Evolutionary conservation across 30 jellyfish, hydroid and myxozoan genomes (phyloP).

Genomic region (Pseudorhiza aurosa): DNA sequence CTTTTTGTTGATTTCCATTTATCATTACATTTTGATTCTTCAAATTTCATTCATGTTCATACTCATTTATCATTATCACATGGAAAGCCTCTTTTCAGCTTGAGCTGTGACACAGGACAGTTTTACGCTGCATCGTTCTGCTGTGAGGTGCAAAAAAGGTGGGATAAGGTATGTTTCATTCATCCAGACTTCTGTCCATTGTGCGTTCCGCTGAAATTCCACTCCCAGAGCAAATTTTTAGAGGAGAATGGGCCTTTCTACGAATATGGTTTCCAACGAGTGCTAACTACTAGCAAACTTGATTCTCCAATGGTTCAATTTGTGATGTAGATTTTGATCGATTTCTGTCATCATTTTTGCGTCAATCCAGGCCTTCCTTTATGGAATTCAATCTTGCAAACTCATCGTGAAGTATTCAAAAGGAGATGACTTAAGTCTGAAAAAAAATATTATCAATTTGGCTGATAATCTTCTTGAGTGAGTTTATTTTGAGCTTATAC

Average conservation of each 20-base stretch:
- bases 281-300: no score
- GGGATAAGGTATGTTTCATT: slow-evolving; percentile 89
- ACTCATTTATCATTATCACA: no score
- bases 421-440: neutral
- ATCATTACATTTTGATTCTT: no score
- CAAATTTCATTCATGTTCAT: neutral
- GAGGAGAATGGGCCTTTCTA: no score
- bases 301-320: no score
- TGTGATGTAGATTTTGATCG: no score
- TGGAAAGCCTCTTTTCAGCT: neutral
- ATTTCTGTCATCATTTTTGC: no score
- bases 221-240: no score
- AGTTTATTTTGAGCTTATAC: neutral
- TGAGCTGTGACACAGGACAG: slow-evolving; percentile 16
- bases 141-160: slow-evolving; percentile 75
- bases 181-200: no score
- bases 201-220: no score
- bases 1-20: no score
- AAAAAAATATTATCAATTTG: neutral
- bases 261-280: no score
- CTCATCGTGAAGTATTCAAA: neutral
- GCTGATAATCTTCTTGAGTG: slow-evolving; percentile 49
- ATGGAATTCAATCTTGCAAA: slow-evolving; percentile 21
- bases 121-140: slow-evolving; percentile 77
- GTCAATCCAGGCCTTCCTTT: slow-evolving; percentile 33